Evolutionary conservation across 2,888 invertebrate species (phyloP).

Genomic region (Drosophila limbata): DNA sequence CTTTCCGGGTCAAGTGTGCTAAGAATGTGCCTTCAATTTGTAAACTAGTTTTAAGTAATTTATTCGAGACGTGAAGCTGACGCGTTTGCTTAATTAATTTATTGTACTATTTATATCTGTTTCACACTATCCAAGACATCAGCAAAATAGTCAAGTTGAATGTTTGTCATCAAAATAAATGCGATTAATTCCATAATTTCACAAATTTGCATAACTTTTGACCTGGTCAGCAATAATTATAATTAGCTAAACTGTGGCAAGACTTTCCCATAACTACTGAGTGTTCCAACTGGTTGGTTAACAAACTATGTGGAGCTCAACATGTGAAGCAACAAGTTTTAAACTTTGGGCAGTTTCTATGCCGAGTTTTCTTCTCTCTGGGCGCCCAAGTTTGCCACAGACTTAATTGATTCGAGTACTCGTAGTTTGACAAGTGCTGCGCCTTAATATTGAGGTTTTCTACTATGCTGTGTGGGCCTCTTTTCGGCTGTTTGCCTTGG

Average conservation of each 20-base stretch:
- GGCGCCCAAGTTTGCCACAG: slow-evolving; percentile 13
- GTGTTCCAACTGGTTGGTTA: slow-evolving; percentile 43
- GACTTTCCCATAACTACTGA: slow-evolving; percentile 48
- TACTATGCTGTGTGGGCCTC: slow-evolving; percentile 28
- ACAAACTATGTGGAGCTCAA: slow-evolving; percentile 51
- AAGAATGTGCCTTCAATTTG: slow-evolving; percentile 81
- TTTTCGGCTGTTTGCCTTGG: slow-evolving; percentile 44
- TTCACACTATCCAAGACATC: slow-evolving; percentile 26
- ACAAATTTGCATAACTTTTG: slow-evolving; percentile 18
- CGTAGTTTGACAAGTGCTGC: slow-evolving; percentile 35
- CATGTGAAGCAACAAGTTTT: slow-evolving; percentile 61
- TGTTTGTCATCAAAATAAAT: slow-evolving; percentile 62
- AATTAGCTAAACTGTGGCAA: slow-evolving; percentile 44
- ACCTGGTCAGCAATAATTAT: slow-evolving; percentile 7
- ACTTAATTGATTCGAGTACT: slow-evolving; percentile 26
- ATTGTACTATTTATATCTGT: slow-evolving; percentile 38
- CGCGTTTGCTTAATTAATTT: slow-evolving; percentile 55
- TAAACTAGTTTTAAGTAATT: slow-evolving; percentile 81
- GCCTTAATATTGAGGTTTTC: slow-evolving; percentile 36
- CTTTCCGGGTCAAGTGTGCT: slow-evolving; percentile 42
- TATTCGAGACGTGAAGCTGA: slow-evolving; percentile 70
- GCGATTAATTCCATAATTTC: slow-evolving; percentile 43
- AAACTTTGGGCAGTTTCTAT: slow-evolving; percentile 62
- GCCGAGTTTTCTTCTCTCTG: neutral
- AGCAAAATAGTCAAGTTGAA: slow-evolving; percentile 62